Conservation (phyloP, 2,113 vertebrate species). For the Sus scrofa region DNA sequence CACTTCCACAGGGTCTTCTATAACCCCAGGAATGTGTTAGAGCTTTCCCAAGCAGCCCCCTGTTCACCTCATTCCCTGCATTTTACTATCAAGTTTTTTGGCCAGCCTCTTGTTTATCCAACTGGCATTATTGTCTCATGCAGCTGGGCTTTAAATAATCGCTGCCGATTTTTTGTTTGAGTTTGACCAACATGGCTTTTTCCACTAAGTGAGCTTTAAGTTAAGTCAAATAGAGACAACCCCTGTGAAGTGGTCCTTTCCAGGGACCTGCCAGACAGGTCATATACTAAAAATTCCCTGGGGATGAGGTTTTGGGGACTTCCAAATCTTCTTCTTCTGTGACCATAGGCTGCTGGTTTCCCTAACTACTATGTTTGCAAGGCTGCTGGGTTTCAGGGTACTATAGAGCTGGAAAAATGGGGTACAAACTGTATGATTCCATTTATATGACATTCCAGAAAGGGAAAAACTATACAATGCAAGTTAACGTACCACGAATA, state of each 20-base stretch:
- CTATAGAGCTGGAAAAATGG: not conserved
- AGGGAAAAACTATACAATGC: not conserved
- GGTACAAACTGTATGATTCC: not conserved
- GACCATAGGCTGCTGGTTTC: not conserved
- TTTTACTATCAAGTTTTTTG: not conserved
- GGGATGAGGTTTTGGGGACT: not conserved
- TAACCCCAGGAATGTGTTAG: not conserved
- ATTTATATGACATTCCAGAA: too few relatives aligned
- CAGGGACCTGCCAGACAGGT: not conserved
- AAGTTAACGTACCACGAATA: not conserved
- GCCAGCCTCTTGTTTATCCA: not conserved
- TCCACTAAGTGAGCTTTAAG: not conserved
- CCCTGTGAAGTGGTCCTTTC: not conserved
- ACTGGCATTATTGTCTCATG: not conserved
- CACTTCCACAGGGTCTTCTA: not conserved
- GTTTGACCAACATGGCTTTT: constrained; percentile 24
- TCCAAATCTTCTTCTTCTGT: not conserved
- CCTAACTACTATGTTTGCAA: not conserved
- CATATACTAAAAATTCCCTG: not conserved
- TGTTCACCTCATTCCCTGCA: not conserved
- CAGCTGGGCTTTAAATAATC: not conserved
- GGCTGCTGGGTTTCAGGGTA: not conserved
- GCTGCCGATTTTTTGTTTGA: not conserved
- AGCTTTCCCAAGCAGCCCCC: not conserved
- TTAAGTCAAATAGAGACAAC: constrained; percentile 36